Conservation (phyloP, 2,797 vertebrate genomes). For the Falco rusticolus region DNA sequence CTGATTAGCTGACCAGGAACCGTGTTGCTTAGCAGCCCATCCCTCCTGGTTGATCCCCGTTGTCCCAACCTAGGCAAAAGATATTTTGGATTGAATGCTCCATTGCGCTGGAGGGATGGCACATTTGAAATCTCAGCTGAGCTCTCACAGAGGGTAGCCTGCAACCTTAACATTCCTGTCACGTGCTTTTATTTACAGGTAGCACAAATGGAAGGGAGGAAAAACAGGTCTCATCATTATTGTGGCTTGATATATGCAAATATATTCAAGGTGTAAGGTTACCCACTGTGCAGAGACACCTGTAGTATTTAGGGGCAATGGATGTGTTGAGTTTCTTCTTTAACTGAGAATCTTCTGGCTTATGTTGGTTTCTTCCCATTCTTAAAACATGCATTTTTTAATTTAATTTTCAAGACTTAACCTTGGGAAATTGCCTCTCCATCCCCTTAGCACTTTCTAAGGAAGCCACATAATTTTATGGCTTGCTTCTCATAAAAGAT, state of each 20-base stretch:
- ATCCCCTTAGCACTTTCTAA: constrained; percentile 50
- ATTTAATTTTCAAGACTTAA: constrained; percentile 57
- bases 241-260: constrained; percentile 64
- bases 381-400: neutral
- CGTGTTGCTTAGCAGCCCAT: neutral
- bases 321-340: constrained; percentile 54
- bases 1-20: neutral
- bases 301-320: constrained; percentile 60
- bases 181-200: constrained; percentile 70
- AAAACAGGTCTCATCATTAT: constrained; percentile 64
- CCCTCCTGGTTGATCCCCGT: neutral
- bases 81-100: neutral
- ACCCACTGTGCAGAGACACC: constrained; percentile 56
- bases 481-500: constrained; percentile 33
- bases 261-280: constrained; percentile 62
- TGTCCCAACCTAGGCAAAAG: neutral
- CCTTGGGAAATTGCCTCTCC: constrained; percentile 47
- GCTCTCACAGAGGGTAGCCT: neutral
- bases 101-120: neutral
- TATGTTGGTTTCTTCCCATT: constrained; percentile 16
- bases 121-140: constrained; percentile 10
- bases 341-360: constrained; percentile 31
- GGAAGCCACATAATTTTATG: constrained; percentile 18
- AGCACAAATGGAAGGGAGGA: constrained; percentile 59
- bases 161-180: constrained; percentile 47